Evolutionary conservation across 2,888 invertebrate species (phyloP).

Genomic region (Hemaris fuciformis): DNA sequence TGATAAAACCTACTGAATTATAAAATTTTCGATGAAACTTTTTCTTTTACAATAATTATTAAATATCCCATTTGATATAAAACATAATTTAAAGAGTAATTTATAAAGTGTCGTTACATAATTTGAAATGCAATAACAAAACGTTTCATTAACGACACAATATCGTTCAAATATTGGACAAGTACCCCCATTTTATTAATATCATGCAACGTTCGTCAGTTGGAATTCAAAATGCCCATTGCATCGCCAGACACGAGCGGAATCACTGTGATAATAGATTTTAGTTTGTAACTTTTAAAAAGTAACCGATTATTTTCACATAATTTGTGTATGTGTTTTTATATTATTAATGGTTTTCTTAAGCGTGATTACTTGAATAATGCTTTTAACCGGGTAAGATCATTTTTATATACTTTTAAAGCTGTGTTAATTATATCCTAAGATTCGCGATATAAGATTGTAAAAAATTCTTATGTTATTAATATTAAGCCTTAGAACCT

Average conservation of each 20-base stretch:
- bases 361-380: conserved; percentile 38
- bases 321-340: conserved; percentile 27
- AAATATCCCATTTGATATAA: too few species aligned
- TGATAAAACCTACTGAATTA: too few species aligned
- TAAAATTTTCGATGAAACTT: not conserved
- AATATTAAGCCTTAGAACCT: too few species aligned
- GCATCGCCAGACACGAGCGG: conserved; percentile 55
- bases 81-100: not conserved
- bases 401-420: not conserved
- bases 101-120: too few species aligned
- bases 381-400: conserved; percentile 67
- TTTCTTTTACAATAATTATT: too few species aligned
- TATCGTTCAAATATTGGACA: conserved; percentile 8
- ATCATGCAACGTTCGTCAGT: conserved; percentile 20
- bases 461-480: too few species aligned
- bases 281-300: conserved; percentile 28
- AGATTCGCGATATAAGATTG: too few species aligned
- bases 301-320: conserved; percentile 40
- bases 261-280: conserved; percentile 42
- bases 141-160: not conserved
- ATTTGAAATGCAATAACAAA: not conserved
- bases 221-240: conserved; percentile 54
- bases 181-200: conserved; percentile 36
- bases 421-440: too few species aligned
- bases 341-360: conserved; percentile 44